phyloP scores from a whole-genome alignment of 2,113 vertebrate genomes.

The Atherinomorus stipes region DNA sequence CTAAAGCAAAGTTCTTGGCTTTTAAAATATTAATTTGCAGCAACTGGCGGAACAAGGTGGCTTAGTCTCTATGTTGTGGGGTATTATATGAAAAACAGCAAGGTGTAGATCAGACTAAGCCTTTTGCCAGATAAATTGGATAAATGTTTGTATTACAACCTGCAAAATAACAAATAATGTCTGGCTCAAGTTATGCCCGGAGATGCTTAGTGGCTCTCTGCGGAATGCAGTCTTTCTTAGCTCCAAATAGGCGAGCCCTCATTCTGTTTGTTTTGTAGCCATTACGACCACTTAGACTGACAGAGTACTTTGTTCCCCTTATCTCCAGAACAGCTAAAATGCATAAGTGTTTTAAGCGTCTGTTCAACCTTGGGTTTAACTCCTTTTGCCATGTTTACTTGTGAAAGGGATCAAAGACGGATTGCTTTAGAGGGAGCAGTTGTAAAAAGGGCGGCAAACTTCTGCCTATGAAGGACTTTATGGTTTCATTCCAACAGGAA shows the following conservation, averaged over 20 bases:
- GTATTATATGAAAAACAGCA: conserved; percentile 39
- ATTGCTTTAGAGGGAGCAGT: conserved; percentile 45
- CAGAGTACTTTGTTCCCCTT: conserved; percentile 72
- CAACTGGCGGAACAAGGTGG: conserved; percentile 7
- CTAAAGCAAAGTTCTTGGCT: not conserved
- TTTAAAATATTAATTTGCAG: conserved; percentile 4
- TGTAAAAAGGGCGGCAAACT: conserved; percentile 22
- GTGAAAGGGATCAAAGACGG: conserved; percentile 69
- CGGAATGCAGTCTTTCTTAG: conserved; percentile 64
- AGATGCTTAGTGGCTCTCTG: conserved; percentile 56
- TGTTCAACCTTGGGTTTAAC: conserved; percentile 63
- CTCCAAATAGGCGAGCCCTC: conserved; percentile 38
- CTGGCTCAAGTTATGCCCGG: conserved; percentile 63
- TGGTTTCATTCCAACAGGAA: conserved; percentile 39
- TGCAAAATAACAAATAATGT: conserved; percentile 63
- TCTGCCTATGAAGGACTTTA: conserved; percentile 47
- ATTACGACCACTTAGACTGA: conserved; percentile 75
- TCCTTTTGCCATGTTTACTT: conserved; percentile 65
- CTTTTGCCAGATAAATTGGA: conserved; percentile 41
- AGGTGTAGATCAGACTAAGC: conserved; percentile 39
- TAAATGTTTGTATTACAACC: conserved; percentile 67
- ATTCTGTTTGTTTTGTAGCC: conserved; percentile 73
- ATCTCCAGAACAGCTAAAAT: conserved; percentile 64
- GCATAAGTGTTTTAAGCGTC: conserved; percentile 62
- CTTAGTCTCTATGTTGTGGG: conserved; percentile 44